Evolutionary conservation across 2,113 vertebrate species (phyloP).

Genomic region (Cyprinodon tularosa): DNA sequence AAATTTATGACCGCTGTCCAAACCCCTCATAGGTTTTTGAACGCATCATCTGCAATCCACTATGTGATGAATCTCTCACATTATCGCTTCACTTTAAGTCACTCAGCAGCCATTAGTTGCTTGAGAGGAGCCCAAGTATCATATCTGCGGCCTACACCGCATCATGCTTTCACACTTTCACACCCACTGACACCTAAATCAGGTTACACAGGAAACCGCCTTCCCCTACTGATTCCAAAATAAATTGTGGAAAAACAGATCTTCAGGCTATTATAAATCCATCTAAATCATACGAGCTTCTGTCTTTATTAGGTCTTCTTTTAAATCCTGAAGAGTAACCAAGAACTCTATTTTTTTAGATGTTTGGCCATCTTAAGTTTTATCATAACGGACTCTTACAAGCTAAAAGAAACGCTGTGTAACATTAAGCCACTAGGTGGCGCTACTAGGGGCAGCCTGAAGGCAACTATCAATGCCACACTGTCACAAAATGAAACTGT

Average conservation of each 20-base stretch:
- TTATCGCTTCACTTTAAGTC: constrained; percentile 60
- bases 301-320: no score
- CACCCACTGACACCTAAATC: constrained; percentile 27
- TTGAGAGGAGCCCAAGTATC: constrained; percentile 42
- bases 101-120: constrained; percentile 62
- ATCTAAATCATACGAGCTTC: background rate
- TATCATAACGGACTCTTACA: no score
- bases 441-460: no score
- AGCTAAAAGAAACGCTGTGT: no score
- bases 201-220: constrained; percentile 9
- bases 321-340: no score
- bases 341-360: no score
- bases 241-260: constrained; percentile 15
- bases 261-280: background rate
- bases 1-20: constrained; percentile 70
- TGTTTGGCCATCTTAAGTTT: no score
- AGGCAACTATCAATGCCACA: no score
- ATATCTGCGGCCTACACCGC: constrained; percentile 1
- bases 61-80: constrained; percentile 65
- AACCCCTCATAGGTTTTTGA: constrained; percentile 60
- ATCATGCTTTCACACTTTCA: constrained; percentile 15
- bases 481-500: no score
- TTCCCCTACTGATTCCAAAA: constrained; percentile 20
- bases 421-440: no score
- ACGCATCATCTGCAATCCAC: constrained; percentile 62